Evolutionary conservation across 2,113 vertebrate genomes (phyloP).

Genomic region (Martes martes): DNA sequence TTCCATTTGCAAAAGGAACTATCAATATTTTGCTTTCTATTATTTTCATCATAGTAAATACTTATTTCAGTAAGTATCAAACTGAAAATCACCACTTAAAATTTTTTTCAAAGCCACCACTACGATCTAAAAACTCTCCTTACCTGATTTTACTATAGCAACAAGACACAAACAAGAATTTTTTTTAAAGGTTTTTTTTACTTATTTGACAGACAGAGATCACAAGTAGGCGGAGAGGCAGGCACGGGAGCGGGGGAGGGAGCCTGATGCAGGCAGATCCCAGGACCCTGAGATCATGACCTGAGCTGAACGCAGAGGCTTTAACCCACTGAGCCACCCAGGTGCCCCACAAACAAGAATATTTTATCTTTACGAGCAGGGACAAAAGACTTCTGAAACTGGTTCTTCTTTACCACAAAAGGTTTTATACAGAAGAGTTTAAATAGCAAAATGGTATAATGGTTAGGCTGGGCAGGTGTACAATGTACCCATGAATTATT

Average conservation of each 20-base stretch:
- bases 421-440: neutral
- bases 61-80: neutral
- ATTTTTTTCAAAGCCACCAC: neutral
- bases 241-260: too few species aligned
- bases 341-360: too few species aligned
- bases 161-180: neutral
- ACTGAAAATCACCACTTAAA: constrained; percentile 9
- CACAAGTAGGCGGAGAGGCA: too few species aligned
- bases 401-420: neutral
- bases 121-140: neutral
- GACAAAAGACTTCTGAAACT: constrained; percentile 8
- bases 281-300: too few species aligned
- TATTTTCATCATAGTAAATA: neutral
- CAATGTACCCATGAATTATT: neutral
- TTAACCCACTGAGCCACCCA: too few species aligned
- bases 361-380: neutral
- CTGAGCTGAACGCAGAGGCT: too few species aligned
- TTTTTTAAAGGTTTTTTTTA: too few species aligned
- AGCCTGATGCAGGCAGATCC: rapidly evolving
- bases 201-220: too few species aligned
- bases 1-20: neutral
- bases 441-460: neutral
- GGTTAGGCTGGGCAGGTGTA: neutral
- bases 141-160: neutral
- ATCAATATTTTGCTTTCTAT: neutral